Evolutionary conservation across 2,888 invertebrate species (phyloP), one percentile per base, ranked within the genome.

Genomic region (Erebia palarica): DNA sequence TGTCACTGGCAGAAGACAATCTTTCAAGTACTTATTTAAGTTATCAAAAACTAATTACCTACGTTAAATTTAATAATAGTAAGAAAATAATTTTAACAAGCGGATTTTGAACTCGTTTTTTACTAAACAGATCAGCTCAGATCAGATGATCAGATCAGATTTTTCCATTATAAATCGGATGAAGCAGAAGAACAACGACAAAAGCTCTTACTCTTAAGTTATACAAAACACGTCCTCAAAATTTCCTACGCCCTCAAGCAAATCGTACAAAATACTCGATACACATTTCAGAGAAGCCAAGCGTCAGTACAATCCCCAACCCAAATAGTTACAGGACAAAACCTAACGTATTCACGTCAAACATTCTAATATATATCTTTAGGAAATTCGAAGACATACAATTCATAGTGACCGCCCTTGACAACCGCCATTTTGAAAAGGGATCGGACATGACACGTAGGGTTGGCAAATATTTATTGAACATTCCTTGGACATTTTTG

Each of bases 341-440:
- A 74, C 72, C 73, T 76, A 76, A 76, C 73, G 72, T 76, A 80
- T 78, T 78, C 80, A 81, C 76, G 79, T 78, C 82, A 81, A 80
- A 85, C 84, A 83, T 82, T 83, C 82, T 87, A 88, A 89, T 89
- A 88, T 88, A 86, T 85, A 86, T 85, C 83, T 84, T 86, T 85
- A 78, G 79, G 79, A 78, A 81, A 83, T 81, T 76, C 75, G 78
- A 85, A 86, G 79, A 83, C 83, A 84, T 81, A 84, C 83, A 83
- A 83, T 83, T 80, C 80, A 83, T 77, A 85, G 84, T 90, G 91
- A 90, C 89, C 90, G 84, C 80, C 85, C 84, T 78, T 86, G 86
- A 85, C 86, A 84, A 82, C 70, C 79, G 84, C 85, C 89, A 88
- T 90, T 91, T 88, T 91, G 91, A 91, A 87, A 88, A 90, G 91